These are phyloP conservation scores for Synanthedon andrenaeformis DNA, from an alignment of 2,888 invertebrate genomes.

Conservation along the genomic window DNA sequence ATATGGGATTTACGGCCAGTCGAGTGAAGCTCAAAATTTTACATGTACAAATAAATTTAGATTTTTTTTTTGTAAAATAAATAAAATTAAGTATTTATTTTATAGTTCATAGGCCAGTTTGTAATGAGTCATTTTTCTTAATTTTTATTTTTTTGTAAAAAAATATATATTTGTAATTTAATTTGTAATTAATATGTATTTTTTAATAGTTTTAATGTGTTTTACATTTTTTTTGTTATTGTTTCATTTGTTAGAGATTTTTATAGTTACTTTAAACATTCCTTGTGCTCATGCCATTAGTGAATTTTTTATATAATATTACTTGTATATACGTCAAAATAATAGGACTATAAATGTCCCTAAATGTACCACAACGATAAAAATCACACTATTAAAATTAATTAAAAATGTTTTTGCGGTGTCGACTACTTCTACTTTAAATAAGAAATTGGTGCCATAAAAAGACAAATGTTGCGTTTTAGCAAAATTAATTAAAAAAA, in stretches of 20 bases:
- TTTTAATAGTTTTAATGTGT: slow-evolving; percentile 27
- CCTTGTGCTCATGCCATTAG: slow-evolving; percentile 28
- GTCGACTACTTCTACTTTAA: neutral
- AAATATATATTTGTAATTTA: slow-evolving; percentile 24
- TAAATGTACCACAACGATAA: neutral
- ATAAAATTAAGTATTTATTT: slow-evolving; percentile 55
- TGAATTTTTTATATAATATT: neutral
- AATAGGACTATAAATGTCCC: neutral
- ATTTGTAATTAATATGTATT: slow-evolving; percentile 23
- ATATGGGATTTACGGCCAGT: slow-evolving; percentile 61
- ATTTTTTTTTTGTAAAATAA: slow-evolving; percentile 39
- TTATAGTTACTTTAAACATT: slow-evolving; percentile 41
- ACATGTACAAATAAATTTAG: slow-evolving; percentile 51
- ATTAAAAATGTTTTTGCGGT: neutral
- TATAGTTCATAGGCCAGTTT: slow-evolving; percentile 57
- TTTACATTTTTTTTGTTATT: slow-evolving; percentile 48
- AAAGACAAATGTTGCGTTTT: no score
- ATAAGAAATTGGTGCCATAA: neutral
- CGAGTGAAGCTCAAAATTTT: slow-evolving; percentile 58
- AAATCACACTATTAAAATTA: neutral
- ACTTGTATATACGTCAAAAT: neutral
- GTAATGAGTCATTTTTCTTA: slow-evolving; percentile 54
- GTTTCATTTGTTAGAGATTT: slow-evolving; percentile 50
- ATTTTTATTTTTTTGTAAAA: slow-evolving; percentile 1
- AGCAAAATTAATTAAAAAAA: no score